A percentile compares a stretch with the other conserved stretches of the same genome.
phyloP scores from a whole-genome alignment of 2,113 vertebrate species.

The Platichthys flesus region DNA sequence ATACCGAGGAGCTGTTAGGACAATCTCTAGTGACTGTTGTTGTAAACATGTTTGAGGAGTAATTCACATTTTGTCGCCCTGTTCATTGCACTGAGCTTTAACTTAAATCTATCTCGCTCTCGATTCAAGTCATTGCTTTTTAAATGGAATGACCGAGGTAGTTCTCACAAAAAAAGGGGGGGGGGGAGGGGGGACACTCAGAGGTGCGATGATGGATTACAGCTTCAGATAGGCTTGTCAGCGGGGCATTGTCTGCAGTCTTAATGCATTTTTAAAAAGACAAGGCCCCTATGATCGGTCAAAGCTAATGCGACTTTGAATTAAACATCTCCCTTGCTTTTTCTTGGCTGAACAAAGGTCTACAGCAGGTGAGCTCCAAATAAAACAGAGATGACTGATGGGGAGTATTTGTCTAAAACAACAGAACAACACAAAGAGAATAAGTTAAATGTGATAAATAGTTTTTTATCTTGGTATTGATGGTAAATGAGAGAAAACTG shows the following conservation, averaged over 20 bases:
- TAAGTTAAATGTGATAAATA: too few species aligned
- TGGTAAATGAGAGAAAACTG: too few species aligned
- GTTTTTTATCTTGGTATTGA: background rate
- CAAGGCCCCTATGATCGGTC: constrained; percentile 47
- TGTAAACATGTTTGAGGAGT: constrained; percentile 21
- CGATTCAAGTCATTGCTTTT: background rate
- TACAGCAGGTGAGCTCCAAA: constrained; percentile 10
- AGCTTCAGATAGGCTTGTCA: constrained; percentile 34
- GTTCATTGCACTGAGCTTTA: constrained; percentile 1
- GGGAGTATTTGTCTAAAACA: constrained; percentile 1
- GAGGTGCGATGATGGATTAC: constrained; percentile 54
- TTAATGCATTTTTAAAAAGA: constrained; percentile 53
- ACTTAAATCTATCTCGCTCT: constrained; percentile 5
- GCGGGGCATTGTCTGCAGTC: constrained; percentile 36
- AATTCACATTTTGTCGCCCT: background rate
- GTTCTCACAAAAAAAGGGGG: constrained; percentile 8
- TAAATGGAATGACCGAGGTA: background rate
- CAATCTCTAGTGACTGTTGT: background rate
- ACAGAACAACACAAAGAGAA: background rate
- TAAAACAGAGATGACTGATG: constrained; percentile 1
- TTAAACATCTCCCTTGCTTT: constrained; percentile 31
- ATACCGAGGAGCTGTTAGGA: constrained; percentile 3
- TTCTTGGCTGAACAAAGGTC: constrained; percentile 1
- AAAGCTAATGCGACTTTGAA: constrained; percentile 57
- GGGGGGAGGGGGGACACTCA: background rate